Conservation (phyloP, 2,113 vertebrate genomes). For the Etia nguti region DNA sequence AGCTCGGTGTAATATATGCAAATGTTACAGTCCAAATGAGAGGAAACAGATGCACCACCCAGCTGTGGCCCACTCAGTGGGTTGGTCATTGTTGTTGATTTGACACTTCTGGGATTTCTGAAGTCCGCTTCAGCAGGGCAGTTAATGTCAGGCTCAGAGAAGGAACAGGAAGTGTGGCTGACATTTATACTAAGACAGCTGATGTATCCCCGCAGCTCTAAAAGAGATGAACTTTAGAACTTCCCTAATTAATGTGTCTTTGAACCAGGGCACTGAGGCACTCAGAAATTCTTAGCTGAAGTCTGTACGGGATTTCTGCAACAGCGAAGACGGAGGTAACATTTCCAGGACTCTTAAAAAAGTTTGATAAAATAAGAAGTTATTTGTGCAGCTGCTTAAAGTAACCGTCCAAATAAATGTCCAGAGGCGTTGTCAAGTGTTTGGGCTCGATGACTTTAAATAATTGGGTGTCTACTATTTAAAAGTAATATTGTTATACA, state of each 20-base stretch:
- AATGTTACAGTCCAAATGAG: not conserved
- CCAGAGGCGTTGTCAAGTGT: not conserved
- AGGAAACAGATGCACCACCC: accelerated
- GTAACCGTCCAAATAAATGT: not conserved
- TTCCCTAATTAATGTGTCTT: not conserved
- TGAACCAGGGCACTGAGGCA: accelerated
- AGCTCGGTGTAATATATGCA: not conserved
- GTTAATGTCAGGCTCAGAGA: not conserved
- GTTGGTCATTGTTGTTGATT: not conserved
- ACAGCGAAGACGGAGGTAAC: not conserved
- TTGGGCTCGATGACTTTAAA: too few relatives aligned
- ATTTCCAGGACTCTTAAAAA: not conserved
- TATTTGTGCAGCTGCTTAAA: not conserved
- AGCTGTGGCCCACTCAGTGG: accelerated
- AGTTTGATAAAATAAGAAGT: not conserved
- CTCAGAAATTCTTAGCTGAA: accelerated
- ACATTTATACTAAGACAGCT: accelerated
- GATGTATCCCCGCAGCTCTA: accelerated
- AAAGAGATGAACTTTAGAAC: not conserved
- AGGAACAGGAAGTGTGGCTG: not conserved
- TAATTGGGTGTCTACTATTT: too few relatives aligned
- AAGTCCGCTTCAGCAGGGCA: accelerated
- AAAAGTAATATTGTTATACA: not conserved
- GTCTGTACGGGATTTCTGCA: accelerated
- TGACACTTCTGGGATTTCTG: not conserved